These are phyloP conservation scores for Marisa cornuarietis DNA, from an alignment of 1,140 invertebrate species.

Conservation along the genomic window DNA sequence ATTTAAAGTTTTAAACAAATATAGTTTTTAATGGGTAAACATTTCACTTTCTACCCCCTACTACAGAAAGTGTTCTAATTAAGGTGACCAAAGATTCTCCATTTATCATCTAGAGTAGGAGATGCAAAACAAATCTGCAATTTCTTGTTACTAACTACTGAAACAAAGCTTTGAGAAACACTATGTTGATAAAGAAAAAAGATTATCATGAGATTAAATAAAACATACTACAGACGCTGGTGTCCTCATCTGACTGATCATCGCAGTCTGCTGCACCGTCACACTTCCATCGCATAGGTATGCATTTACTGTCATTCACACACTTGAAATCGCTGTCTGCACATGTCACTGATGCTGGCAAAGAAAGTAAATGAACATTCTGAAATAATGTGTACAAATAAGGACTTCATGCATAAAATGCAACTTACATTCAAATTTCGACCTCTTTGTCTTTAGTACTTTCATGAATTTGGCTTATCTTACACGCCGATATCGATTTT, in stretches of 20 bases:
- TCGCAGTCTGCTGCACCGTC: constrained; percentile 51
- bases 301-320: constrained; percentile 39
- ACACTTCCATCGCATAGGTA: constrained; percentile 46
- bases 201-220: background rate
- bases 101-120: background rate
- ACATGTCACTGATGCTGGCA: constrained; percentile 29
- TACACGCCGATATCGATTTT: no score
- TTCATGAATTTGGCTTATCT: no score
- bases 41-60: background rate
- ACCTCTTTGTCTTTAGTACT: no score
- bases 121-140: background rate
- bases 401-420: no score
- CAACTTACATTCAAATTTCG: no score
- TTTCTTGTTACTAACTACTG: no score
- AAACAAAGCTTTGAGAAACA: no score
- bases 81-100: background rate
- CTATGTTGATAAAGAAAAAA: no score
- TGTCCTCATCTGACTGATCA: constrained; percentile 64
- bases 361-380: background rate
- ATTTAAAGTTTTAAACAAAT: no score
- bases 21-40: no score
- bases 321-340: constrained; percentile 31
- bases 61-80: background rate
- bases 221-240: constrained; percentile 19
- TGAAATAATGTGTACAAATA: no score